phyloP scores from a whole-genome alignment of 2,888 invertebrate species.

The Ennomos quercinarius region DNA sequence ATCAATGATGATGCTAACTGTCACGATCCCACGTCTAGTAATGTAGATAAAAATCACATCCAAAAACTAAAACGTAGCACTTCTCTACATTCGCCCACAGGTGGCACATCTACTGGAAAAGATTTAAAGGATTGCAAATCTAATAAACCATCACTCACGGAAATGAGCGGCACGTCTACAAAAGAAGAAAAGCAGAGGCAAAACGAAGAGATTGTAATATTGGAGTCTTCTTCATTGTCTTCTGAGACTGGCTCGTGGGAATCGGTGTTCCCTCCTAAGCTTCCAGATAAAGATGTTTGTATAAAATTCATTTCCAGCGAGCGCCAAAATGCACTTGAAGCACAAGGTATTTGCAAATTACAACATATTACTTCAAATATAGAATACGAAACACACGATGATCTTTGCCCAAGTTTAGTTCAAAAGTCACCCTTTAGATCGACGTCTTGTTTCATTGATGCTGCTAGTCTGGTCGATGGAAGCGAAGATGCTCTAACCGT shows the following conservation, averaged over 20 bases:
- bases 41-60: conserved; percentile 49
- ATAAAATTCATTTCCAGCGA: conserved; percentile 74
- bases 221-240: conserved; percentile 87
- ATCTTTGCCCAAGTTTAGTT: conserved; percentile 63
- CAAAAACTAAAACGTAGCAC: conserved; percentile 42
- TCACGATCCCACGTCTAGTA: conserved; percentile 53
- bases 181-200: conserved; percentile 87
- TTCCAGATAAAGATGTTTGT: conserved; percentile 71
- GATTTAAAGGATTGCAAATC: conserved; percentile 47
- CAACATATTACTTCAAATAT: conserved; percentile 3
- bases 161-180: conserved; percentile 57
- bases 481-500: conserved; percentile 71
- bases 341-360: conserved; percentile 46
- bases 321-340: conserved; percentile 52
- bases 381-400: conserved; percentile 41
- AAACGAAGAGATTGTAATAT: conserved; percentile 86
- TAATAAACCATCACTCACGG: conserved; percentile 41
- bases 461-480: conserved; percentile 90
- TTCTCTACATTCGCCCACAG: conserved; percentile 41
- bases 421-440: conserved; percentile 61
- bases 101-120: conserved; percentile 46
- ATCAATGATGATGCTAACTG: conserved; percentile 62
- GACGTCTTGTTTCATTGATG: conserved; percentile 90
- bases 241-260: conserved; percentile 89
- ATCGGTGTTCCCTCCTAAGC: conserved; percentile 83